Evolutionary conservation across 2,888 invertebrate species (phyloP).

Genomic region (Parapristionchus giblindavisi): DNA sequence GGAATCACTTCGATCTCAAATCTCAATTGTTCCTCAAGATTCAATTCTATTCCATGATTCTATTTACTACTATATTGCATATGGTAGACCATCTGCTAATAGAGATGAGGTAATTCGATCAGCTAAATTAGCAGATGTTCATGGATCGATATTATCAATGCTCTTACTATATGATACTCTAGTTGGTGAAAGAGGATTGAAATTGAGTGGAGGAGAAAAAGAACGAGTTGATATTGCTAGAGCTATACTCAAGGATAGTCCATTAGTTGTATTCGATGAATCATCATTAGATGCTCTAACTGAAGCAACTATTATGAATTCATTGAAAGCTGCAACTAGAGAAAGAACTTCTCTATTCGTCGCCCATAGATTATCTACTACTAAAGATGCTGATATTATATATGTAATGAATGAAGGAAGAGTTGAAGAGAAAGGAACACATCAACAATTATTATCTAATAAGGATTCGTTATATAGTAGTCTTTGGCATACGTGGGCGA

Average conservation of each 20-base stretch:
- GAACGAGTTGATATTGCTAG: constrained; percentile 97
- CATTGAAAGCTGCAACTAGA: constrained; percentile 55
- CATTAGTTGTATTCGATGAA: constrained; percentile 85
- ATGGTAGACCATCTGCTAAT: constrained; percentile 84
- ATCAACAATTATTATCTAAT: constrained; percentile 44
- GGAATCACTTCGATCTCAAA: constrained; percentile 82
- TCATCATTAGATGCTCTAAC: constrained; percentile 96
- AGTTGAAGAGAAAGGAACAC: constrained; percentile 47
- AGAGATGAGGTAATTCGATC: constrained; percentile 83
- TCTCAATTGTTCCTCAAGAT: constrained; percentile 94
- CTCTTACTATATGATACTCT: constrained; percentile 77
- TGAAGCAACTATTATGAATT: constrained; percentile 80
- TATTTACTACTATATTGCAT: constrained; percentile 88
- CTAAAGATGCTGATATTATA: constrained; percentile 93
- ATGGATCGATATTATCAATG: constrained; percentile 80
- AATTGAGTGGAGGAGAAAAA: constrained; percentile 97
- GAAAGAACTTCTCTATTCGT: constrained; percentile 89
- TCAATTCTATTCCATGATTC: constrained; percentile 96
- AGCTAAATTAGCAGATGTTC: constrained; percentile 91
- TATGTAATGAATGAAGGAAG: constrained; percentile 66
- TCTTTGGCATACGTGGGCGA: too few species aligned
- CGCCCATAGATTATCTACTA: constrained; percentile 88
- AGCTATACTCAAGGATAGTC: constrained; percentile 84
- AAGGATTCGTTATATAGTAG: too few species aligned
- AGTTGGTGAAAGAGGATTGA: constrained; percentile 94